These are phyloP conservation scores for Lampris incognitus DNA, from an alignment of 2,113 vertebrate species.

Conservation along the genomic window DNA sequence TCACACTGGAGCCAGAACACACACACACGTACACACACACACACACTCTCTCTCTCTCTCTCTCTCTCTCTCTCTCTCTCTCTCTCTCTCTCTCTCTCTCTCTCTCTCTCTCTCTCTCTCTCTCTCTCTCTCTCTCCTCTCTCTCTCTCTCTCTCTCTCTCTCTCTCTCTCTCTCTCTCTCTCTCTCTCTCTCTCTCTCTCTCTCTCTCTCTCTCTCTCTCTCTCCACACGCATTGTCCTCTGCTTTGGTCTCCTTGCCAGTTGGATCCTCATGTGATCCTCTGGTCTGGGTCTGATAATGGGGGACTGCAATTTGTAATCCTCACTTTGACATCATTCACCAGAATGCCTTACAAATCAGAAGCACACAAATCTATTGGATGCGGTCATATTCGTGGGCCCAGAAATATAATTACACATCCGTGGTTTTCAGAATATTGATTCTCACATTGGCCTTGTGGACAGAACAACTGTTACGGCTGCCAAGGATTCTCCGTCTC, in stretches of 20 bases:
- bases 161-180: too few relatives aligned
- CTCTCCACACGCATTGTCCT: conserved; percentile 13
- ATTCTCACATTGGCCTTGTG: conserved; percentile 11
- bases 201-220: neutral
- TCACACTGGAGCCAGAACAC: too few relatives aligned
- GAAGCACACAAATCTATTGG: conserved; percentile 51
- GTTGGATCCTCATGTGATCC: conserved; percentile 38
- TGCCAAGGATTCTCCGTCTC: conserved; percentile 42
- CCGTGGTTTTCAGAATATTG: neutral
- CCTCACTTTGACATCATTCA: conserved; percentile 53
- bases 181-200: too few relatives aligned
- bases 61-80: too few relatives aligned
- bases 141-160: too few relatives aligned
- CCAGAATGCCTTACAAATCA: conserved; percentile 57
- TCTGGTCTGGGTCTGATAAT: conserved; percentile 57
- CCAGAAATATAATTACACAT: conserved; percentile 5
- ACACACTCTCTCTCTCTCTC: too few relatives aligned
- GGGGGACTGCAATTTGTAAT: conserved; percentile 40
- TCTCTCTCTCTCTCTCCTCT: neutral
- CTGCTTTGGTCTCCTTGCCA: conserved; percentile 23
- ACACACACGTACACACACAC: too few relatives aligned
- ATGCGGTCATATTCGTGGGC: conserved; percentile 25
- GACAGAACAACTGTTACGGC: conserved; percentile 47
- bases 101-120: too few relatives aligned
- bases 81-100: too few relatives aligned